These are phyloP conservation scores for Euura lappo DNA, from an alignment of 1,140 invertebrate genomes.

Conservation along the genomic window DNA sequence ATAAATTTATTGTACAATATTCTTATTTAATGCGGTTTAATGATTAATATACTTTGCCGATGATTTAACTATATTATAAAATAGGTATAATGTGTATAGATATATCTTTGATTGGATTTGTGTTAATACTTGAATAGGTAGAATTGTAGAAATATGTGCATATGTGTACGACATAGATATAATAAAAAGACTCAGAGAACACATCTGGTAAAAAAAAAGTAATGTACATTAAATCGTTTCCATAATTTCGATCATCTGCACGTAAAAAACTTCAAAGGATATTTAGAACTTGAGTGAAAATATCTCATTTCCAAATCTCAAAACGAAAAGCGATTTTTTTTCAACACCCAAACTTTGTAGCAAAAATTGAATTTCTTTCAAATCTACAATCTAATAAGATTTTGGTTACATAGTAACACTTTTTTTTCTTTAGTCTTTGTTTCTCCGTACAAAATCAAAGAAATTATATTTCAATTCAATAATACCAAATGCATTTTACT, in stretches of 20 bases:
- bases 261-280: neutral
- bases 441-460: too few relatives aligned
- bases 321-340: too few relatives aligned
- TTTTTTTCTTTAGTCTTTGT: neutral
- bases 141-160: slow-evolving; percentile 13
- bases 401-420: neutral
- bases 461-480: neutral
- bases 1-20: too few relatives aligned
- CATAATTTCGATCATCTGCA: neutral
- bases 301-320: too few relatives aligned
- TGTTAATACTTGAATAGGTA: slow-evolving; percentile 35
- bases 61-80: neutral
- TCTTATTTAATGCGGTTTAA: too few relatives aligned
- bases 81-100: neutral
- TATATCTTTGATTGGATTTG: slow-evolving; percentile 39
- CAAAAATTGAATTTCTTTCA: neutral
- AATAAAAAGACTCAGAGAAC: slow-evolving; percentile 36
- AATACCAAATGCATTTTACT: neutral
- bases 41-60: neutral
- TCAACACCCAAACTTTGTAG: neutral
- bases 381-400: neutral
- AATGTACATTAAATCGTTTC: neutral
- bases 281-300: neutral
- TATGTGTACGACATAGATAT: slow-evolving; percentile 21
- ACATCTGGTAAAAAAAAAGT: slow-evolving; percentile 42